These are phyloP conservation scores for Bufotes viridis DNA, from an alignment of 2,797 vertebrate species.

Conservation along the genomic window DNA sequence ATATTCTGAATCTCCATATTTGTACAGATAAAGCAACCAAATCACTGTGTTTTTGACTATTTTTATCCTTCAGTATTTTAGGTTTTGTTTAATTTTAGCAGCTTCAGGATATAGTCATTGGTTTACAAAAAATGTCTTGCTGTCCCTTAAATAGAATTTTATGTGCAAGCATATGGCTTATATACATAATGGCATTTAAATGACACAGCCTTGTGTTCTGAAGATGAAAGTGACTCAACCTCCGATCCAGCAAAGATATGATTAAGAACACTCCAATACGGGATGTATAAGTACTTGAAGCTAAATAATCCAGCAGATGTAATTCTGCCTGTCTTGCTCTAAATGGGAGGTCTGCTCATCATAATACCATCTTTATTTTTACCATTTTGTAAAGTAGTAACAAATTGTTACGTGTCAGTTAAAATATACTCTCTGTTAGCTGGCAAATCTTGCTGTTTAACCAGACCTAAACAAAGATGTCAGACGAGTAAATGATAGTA, in stretches of 20 bases:
- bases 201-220: background rate
- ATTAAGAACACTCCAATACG: constrained; percentile 4
- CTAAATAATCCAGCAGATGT: constrained; percentile 20
- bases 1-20: no score
- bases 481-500: constrained; percentile 48
- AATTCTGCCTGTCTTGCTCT: constrained; percentile 19
- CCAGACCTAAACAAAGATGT: constrained; percentile 55
- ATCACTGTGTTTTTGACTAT: background rate
- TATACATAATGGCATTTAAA: constrained; percentile 9
- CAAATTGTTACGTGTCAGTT: constrained; percentile 41
- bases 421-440: constrained; percentile 50
- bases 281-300: constrained; percentile 19
- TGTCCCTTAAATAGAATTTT: constrained; percentile 1
- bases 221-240: constrained; percentile 20
- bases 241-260: background rate
- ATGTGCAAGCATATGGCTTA: background rate
- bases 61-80: background rate
- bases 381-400: constrained; percentile 38
- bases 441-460: constrained; percentile 45
- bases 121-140: background rate
- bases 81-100: background rate
- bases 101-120: background rate
- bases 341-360: constrained; percentile 52
- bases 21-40: background rate
- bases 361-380: constrained; percentile 47